Evolutionary conservation across 2,888 invertebrate species (phyloP).

Genomic region (Brachypterus glaber): DNA sequence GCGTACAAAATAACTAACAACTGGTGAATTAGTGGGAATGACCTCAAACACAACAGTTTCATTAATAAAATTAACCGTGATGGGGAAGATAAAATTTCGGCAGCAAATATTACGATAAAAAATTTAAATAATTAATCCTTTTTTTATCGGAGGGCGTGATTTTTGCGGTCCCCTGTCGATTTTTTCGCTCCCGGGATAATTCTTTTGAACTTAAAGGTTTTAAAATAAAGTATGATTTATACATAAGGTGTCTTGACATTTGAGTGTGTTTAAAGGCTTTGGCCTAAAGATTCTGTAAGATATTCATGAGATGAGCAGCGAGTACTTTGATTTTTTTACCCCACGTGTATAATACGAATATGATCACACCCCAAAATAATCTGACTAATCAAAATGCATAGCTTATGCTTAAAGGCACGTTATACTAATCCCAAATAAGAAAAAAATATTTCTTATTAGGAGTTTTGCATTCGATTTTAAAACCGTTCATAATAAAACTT

Average conservation of each 20-base stretch:
- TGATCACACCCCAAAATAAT: slow-evolving; percentile 35
- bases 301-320: slow-evolving; percentile 37
- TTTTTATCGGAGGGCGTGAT: no score
- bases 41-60: no score
- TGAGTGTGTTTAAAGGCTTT: slow-evolving; percentile 31
- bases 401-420: slow-evolving; percentile 32
- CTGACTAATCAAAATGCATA: slow-evolving; percentile 41
- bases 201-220: neutral
- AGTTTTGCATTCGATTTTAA: no score
- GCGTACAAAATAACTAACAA: no score
- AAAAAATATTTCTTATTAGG: no score
- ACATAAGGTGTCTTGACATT: slow-evolving; percentile 32
- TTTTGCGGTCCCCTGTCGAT: no score
- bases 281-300: slow-evolving; percentile 31
- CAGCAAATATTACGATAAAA: no score
- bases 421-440: slow-evolving; percentile 34
- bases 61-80: no score
- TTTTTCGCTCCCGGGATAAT: neutral
- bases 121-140: no score
- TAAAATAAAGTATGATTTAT: slow-evolving; percentile 31
- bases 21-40: no score
- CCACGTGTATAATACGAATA: slow-evolving; percentile 39
- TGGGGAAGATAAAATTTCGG: no score
- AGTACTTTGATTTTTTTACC: slow-evolving; percentile 41
- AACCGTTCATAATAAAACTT: no score